Evolutionary conservation across 2,888 invertebrate species (phyloP), one percentile per base, ranked within the genome.

Genomic region (Anorthoa munda): DNA sequence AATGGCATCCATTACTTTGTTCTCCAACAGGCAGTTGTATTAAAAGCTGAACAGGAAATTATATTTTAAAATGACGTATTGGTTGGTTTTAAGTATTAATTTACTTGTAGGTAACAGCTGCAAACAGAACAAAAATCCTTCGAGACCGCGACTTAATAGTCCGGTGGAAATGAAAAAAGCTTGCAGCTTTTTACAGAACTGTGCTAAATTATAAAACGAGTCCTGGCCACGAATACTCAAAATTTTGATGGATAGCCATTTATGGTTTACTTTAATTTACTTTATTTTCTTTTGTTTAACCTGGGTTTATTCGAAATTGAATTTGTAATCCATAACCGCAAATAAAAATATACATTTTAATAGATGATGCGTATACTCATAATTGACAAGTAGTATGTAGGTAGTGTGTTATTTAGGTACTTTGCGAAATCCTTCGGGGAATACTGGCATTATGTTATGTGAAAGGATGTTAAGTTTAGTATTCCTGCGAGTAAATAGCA

Each of bases 31-130:
- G 50, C n/a, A 17, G 21, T 48, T n/a, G 4, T 76, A 17, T 17
- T 26, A 50, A 66, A 67, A 58, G 2, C 4, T 31, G 26, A 45
- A 4, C 5, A 17, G 26, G 2, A 77, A 66, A 26, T 66, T 77
- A 50, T 77, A 50, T 50, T 58, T 67, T 23, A 50, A 56, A 74
- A 46, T 74, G 26, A 56, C 50, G n/a, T 39, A 39, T 77, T 66
- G 2, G 50, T 15, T 26, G 45, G 39, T 45, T 45, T 66, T 18
- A 48, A 23, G 4, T 50, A n/a, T 65, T n/a, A 17, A 75, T 21
- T 72, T 60, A 63, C 31, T 18, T 21, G 15, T 9, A 23, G 13
- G 13, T 56, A 4, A 5, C 7, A 21, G 39, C 17, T 56, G 18
- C 9, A 2, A 51, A 51, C 15, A 23, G 1, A 39, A 17, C 1